These are phyloP conservation scores for Siniperca undulata DNA, from an alignment of 2,797 vertebrate genomes.

Conservation along the genomic window DNA sequence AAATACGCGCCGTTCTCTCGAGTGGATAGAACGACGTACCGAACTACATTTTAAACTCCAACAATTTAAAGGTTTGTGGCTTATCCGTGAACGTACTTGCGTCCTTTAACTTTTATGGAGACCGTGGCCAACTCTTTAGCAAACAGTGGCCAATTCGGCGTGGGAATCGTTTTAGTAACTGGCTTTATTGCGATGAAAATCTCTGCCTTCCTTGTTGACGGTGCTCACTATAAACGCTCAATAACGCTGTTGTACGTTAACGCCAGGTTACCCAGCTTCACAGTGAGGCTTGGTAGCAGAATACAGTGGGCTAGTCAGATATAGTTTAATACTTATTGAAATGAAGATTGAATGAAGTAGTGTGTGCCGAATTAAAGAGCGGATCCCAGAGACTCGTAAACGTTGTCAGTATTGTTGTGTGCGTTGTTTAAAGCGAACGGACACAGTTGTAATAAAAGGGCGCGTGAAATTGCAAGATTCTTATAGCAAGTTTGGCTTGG, in stretches of 20 bases:
- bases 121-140: accelerated
- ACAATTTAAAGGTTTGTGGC: conserved; percentile 7
- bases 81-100: accelerated
- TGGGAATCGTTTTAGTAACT: accelerated
- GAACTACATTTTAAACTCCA: neutral
- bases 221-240: neutral
- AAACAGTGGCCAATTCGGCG: neutral
- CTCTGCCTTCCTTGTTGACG: neutral
- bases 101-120: accelerated
- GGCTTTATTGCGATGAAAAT: accelerated
- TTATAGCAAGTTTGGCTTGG: neutral
- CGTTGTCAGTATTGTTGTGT: accelerated
- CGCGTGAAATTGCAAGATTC: neutral
- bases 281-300: no score
- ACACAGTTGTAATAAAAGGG: neutral
- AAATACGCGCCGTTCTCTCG: conserved; percentile 2
- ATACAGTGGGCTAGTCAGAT: neutral
- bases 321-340: neutral
- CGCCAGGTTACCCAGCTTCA: neutral
- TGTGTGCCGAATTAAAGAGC: neutral
- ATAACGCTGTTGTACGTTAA: neutral
- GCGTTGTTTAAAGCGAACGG: neutral
- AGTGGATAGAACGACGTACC: neutral
- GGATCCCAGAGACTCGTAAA: neutral
- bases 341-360: no score